Conservation (phyloP, 2,113 vertebrate genomes). For the Phyllostomus discolor region DNA sequence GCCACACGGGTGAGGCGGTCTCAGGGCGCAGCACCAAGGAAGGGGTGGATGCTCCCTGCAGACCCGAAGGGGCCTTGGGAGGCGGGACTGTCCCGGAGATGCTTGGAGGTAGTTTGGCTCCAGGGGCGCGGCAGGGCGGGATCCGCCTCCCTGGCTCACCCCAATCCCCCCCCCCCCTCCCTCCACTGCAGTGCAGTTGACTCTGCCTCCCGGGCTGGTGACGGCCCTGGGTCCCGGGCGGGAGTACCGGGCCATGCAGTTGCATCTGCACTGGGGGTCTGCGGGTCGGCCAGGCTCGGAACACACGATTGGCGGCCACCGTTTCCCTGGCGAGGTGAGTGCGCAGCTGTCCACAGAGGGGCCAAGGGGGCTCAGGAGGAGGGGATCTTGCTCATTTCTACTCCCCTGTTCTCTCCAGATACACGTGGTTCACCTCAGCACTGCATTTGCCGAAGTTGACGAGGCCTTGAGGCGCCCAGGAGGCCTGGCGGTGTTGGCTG, state of each 20-base stretch:
- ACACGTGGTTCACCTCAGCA: constrained; percentile 82
- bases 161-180: background rate
- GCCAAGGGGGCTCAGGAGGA: background rate
- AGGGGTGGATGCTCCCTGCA: background rate
- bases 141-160: background rate
- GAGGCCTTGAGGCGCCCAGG: constrained; percentile 72
- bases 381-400: background rate
- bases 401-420: constrained; percentile 68
- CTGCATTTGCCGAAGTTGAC: constrained; percentile 62
- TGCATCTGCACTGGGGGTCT: constrained; percentile 85
- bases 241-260: constrained; percentile 79
- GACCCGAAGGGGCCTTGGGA: fast-evolving
- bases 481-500: constrained; percentile 82
- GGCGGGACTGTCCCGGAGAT: fast-evolving
- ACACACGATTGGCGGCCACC: constrained; percentile 74
- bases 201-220: constrained; percentile 73
- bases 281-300: constrained; percentile 64
- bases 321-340: constrained; percentile 81
- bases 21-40: background rate
- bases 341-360: background rate
- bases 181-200: constrained; percentile 72
- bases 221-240: constrained; percentile 74
- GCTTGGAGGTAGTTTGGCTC: background rate
- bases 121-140: background rate
- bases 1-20: constrained; percentile 75